Evolutionary conservation across 2,797 vertebrate genomes (phyloP).

Genomic region (Onychomys arenicola): DNA sequence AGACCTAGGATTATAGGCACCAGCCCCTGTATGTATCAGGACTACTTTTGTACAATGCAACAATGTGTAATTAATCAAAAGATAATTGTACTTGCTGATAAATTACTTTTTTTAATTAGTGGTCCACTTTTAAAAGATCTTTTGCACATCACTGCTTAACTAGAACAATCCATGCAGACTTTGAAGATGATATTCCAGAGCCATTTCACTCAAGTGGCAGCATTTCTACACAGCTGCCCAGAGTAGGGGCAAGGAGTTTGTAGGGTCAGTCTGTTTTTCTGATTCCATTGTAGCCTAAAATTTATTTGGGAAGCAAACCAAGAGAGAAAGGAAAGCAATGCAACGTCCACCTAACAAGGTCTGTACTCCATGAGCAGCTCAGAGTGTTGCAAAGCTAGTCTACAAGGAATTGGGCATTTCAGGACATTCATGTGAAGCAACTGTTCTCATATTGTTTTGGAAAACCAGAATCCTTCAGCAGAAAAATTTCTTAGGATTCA

Average conservation of each 20-base stretch:
- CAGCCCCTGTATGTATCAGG: background rate
- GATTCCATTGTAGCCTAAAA: conserved; percentile 41
- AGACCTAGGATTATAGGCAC: background rate
- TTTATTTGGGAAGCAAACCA: background rate
- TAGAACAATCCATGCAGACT: conserved; percentile 54
- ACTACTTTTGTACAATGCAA: conserved; percentile 58
- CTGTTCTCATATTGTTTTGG: background rate
- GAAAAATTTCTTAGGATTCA: background rate
- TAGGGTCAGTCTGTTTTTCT: background rate
- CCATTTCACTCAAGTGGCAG: background rate
- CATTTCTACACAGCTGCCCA: conserved; percentile 26
- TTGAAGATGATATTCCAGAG: background rate
- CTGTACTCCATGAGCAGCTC: background rate
- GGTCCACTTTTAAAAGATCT: background rate
- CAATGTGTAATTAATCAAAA: conserved; percentile 73
- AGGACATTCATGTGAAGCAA: background rate
- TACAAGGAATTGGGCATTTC: background rate
- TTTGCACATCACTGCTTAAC: conserved; percentile 44
- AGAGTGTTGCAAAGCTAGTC: background rate
- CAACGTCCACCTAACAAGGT: background rate
- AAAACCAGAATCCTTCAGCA: background rate
- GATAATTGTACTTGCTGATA: conserved; percentile 65
- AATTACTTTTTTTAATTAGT: conserved; percentile 68
- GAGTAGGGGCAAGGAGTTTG: background rate
- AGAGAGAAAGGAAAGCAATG: background rate